Evolutionary conservation across 2,113 vertebrate species (phyloP).

Genomic region (Grantiella picta): DNA sequence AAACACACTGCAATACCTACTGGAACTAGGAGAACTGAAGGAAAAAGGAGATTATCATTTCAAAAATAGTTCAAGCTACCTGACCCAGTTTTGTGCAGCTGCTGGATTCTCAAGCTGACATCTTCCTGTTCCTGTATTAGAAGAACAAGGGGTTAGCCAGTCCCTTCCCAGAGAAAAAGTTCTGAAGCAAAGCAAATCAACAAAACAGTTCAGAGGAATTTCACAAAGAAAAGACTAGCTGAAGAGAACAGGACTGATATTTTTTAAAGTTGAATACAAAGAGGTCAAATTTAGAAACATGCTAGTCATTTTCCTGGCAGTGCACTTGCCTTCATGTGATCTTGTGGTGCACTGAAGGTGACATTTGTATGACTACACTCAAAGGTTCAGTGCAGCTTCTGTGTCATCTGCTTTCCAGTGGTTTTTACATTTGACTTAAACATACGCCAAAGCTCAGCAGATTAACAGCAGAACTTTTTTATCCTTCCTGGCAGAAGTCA

Average conservation of each 20-base stretch:
- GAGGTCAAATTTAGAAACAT: neutral
- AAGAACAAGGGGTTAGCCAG: neutral
- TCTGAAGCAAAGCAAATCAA: neutral
- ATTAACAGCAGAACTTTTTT: neutral
- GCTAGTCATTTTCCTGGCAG: neutral
- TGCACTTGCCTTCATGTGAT: neutral
- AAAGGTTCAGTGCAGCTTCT: neutral
- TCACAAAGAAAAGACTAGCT: neutral
- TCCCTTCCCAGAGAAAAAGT: neutral
- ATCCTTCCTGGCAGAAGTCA: neutral
- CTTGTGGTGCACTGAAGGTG: neutral
- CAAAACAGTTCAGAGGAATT: neutral
- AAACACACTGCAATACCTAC: constrained; percentile 22
- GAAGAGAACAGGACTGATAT: neutral
- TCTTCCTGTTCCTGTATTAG: neutral
- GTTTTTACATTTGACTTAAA: neutral
- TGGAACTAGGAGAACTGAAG: constrained; percentile 19
- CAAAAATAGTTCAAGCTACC: constrained; percentile 40
- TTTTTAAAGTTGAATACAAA: neutral
- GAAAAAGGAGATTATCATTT: constrained; percentile 4
- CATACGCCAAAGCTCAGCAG: neutral
- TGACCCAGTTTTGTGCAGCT: constrained; percentile 30
- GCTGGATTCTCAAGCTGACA: neutral
- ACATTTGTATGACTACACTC: neutral
- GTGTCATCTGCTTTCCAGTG: neutral